Conservation (phyloP, 2,113 vertebrate species). For the Artemisiospiza belli region DNA sequence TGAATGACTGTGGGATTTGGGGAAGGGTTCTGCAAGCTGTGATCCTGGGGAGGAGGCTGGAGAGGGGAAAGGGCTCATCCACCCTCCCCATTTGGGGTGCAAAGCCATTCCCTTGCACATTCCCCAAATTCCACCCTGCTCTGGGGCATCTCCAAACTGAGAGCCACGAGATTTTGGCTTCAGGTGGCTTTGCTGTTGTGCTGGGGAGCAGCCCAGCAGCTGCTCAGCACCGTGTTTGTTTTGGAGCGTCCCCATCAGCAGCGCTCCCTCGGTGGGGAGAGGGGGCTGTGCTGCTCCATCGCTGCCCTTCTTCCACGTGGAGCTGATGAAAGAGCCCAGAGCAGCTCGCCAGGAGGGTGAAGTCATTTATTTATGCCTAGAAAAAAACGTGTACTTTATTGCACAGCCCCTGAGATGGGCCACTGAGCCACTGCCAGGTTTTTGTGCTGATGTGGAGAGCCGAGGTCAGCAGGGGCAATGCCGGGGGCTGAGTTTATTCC, state of each 20-base stretch:
- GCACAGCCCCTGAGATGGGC: neutral
- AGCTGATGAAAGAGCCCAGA: neutral
- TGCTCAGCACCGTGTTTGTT: neutral
- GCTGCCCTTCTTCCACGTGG: neutral
- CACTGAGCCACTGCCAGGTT: neutral
- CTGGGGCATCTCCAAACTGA: neutral
- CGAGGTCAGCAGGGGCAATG: neutral
- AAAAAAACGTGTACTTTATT: neutral
- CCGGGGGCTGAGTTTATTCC: accelerated
- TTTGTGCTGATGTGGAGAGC: neutral
- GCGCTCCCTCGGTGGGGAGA: neutral
- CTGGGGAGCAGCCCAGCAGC: neutral
- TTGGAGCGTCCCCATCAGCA: neutral
- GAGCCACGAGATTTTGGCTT: neutral
- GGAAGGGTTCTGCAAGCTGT: neutral
- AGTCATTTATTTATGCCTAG: slow-evolving; percentile 37
- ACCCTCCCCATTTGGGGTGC: neutral
- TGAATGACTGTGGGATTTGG: neutral
- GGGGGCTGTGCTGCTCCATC: neutral
- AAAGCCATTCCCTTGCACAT: neutral
- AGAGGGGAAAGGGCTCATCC: neutral
- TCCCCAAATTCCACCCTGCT: neutral
- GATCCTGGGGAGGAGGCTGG: neutral
- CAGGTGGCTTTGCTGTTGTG: neutral
- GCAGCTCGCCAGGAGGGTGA: slow-evolving; percentile 9